Conservation (phyloP, 2,888 invertebrate species). For the Chydorus sphaericus region DNA sequence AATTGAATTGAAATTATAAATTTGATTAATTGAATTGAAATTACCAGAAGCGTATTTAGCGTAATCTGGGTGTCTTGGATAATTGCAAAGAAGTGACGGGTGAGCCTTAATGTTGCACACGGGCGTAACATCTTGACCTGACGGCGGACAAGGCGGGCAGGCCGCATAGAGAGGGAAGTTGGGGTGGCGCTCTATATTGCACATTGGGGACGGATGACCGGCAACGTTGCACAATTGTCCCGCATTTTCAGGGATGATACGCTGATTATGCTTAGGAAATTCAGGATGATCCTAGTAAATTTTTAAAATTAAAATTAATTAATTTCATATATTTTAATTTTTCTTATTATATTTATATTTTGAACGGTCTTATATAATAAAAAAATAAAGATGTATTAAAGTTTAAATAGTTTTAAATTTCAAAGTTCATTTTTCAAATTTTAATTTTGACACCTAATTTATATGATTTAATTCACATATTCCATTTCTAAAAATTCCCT, state of each 20-base stretch:
- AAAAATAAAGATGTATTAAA: too few relatives aligned
- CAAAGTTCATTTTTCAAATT: too few relatives aligned
- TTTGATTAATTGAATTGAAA: too few relatives aligned
- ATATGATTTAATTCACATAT: too few relatives aligned
- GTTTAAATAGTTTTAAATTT: too few relatives aligned
- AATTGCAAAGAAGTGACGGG: constrained; percentile 13
- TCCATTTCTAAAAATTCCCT: too few relatives aligned
- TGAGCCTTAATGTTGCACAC: constrained; percentile 13
- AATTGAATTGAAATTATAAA: too few relatives aligned
- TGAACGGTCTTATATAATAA: too few relatives aligned
- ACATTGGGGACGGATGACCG: constrained; percentile 7
- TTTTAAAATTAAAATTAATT: too few relatives aligned
- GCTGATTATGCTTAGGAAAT: constrained; percentile 7
- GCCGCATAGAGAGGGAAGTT: constrained; percentile 11
- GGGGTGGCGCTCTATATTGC: constrained; percentile 12
- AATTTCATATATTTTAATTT: too few relatives aligned
- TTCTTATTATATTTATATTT: too few relatives aligned
- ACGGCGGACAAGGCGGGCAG: neutral
- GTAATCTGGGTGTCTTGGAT: constrained; percentile 13
- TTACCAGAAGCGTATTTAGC: constrained; percentile 7
- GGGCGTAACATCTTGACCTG: neutral
- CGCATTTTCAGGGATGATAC: constrained; percentile 1
- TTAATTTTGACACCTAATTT: too few relatives aligned
- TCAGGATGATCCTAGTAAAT: constrained; percentile 10
- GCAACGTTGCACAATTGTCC: constrained; percentile 11